Base-by-base conservation (phyloP, 2,113 vertebrate genomes). In the Beaufortia kweichowensis region DNA sequence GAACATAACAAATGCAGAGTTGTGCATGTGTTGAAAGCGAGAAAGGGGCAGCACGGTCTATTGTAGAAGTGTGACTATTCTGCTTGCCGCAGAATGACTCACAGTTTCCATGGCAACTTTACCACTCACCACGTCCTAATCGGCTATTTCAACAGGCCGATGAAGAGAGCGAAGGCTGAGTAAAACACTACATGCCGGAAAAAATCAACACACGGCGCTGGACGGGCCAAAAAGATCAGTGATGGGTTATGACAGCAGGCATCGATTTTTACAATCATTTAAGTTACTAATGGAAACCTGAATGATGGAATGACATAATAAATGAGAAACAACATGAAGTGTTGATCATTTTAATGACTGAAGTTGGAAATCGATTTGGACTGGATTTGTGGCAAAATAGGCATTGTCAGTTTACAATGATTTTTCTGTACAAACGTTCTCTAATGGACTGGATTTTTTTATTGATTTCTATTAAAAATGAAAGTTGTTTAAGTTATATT, bases 71-170 rank as follows among this genome's bases (percentile, higher is more conserved):
- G 74, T 53, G 75, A 91, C 87, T 84, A 86, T 90, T 88, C 78
- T 24, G 4, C 85, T 85, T 88, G 84, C 85, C 88, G 85, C 82
- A 92, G 89, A 87, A 91, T 92, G 92, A 92, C 89, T 93, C 91
- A 92, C 85, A 84, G 91, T 92, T 91, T 84, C 91, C 72, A 91
- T 88, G 87, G 89, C 79, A 91, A 92, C 92, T 70, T 76, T 69
- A 81, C 88, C 86, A 88, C 89, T 89, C 77, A 43, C 84, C 83
- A 87, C 85, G 83, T 82, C 85, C 21, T 89, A 87, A 68, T 88
- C 85, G 84, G 84, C 6, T 39, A 74, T 85, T 88, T 78, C 8
- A 53, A 66, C 81, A 68, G 72, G 50, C 60, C 50, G 28, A 55
- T 14, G 26, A 29, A 76, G 50, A 43, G 33, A 73, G 35, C 65